Evolutionary conservation across 2,888 invertebrate species (phyloP).

Genomic region (Drosophila affinis): DNA sequence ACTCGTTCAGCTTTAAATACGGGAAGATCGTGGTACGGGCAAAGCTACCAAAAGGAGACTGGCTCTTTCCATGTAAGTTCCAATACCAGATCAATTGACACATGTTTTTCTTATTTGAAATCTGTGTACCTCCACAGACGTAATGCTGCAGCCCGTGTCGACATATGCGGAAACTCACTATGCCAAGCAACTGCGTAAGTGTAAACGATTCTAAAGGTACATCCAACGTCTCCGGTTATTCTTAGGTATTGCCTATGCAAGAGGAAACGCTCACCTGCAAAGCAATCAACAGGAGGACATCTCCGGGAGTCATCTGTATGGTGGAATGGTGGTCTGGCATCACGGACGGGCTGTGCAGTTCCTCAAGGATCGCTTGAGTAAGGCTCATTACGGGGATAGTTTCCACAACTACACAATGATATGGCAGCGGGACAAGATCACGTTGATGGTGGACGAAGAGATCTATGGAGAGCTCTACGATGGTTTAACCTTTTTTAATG

Average conservation of each 20-base stretch:
- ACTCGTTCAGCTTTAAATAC: slow-evolving; percentile 88
- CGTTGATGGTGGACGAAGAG: slow-evolving; percentile 85
- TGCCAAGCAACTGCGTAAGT: slow-evolving; percentile 86
- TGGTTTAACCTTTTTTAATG: slow-evolving; percentile 65
- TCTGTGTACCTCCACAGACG: slow-evolving; percentile 84
- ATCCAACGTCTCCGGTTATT: neutral
- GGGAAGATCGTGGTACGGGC: slow-evolving; percentile 89
- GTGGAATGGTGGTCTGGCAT: slow-evolving; percentile 76
- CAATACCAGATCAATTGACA: no score
- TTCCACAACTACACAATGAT: slow-evolving; percentile 89
- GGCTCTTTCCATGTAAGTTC: slow-evolving; percentile 89
- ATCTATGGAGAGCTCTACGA: slow-evolving; percentile 85
- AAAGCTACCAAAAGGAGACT: slow-evolving; percentile 90
- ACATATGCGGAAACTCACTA: slow-evolving; percentile 85
- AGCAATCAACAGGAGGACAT: slow-evolving; percentile 68
- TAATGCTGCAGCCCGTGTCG: slow-evolving; percentile 87
- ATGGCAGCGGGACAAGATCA: slow-evolving; percentile 85
- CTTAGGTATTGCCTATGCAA: slow-evolving; percentile 86
- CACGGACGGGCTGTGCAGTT: slow-evolving; percentile 79
- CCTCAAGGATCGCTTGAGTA: slow-evolving; percentile 63
- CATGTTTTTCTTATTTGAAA: slow-evolving; percentile 7
- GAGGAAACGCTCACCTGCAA: slow-evolving; percentile 86
- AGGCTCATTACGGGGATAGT: slow-evolving; percentile 85
- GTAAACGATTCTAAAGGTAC: neutral
- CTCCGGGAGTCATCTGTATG: slow-evolving; percentile 77